Base-by-base conservation (phyloP, 2,113 vertebrate genomes). In the Oriolus oriolus region DNA sequence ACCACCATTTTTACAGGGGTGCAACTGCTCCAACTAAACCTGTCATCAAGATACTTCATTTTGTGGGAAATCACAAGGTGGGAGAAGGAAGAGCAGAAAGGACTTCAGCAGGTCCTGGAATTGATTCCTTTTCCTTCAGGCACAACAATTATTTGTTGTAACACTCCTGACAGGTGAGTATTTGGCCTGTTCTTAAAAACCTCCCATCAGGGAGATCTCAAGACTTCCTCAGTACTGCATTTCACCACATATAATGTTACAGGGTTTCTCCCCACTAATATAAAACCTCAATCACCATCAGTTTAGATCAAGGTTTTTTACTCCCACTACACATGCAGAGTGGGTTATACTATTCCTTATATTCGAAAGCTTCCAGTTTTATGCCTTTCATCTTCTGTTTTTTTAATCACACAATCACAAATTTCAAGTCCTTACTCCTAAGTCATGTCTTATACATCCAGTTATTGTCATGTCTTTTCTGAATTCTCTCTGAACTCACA, bases 221-320 rank as follows among this genome's bases (percentile, higher is more conserved):
- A 11, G 37, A 49, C 11, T 41, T 82, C 50, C 35, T 59, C 66
- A 78, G 41, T 7, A 50, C 20, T 33, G 2, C 33, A 77, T 57
- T 33, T 82, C 83, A 82, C 10, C 24, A 66, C 19, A 16, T 13
- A 49, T n/a, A 49, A 13, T 41, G 19, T 41, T 75, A 27, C 7
- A 50, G 53, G 9, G 10, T 0, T 3, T 50, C 19, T 45, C 1
- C 18, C 11, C 11, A 3, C 9, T 1, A 41, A 30, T 39, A 65
- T 7, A 61, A 79, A 87, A 65, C 13, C 24, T 88, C n/a, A 69
- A 24, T 57, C 68, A 74, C 21, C 28, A 64, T 9, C 10, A 9
- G 23, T 79, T 70, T 68, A 71, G 11, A 42, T 66, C 41, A 63
- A 65, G 8, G 33, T 14, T 66, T 87, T 73, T 84, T 39, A 69